Evolutionary conservation across 2,888 invertebrate genomes (phyloP).

Genomic region (Pseudococcus longispinus): DNA sequence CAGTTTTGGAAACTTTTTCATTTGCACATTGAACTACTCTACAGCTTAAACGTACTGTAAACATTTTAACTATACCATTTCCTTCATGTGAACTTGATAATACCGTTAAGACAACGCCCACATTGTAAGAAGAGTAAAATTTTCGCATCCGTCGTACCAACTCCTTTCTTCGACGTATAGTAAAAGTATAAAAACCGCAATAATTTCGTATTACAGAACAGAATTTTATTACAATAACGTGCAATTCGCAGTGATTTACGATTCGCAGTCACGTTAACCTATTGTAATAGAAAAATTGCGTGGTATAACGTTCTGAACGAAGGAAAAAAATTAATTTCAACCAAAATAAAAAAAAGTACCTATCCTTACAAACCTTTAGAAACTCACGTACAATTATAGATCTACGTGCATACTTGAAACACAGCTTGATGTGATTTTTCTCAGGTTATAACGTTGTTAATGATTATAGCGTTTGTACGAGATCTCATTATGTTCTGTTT

Average conservation of each 20-base stretch:
- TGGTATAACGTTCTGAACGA: not conserved
- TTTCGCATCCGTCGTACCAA: not conserved
- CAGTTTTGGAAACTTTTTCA: not conserved
- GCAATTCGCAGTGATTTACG: slow-evolving; percentile 1
- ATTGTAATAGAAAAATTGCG: not conserved
- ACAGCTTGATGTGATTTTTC: slow-evolving; percentile 11
- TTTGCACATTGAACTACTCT: not conserved
- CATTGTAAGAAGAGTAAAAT: not conserved
- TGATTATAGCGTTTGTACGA: not conserved
- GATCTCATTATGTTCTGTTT: slow-evolving; percentile 6
- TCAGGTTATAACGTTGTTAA: slow-evolving; percentile 30
- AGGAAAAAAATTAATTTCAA: not conserved
- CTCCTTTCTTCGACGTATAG: not conserved
- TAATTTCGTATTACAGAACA: slow-evolving; percentile 29
- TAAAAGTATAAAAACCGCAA: slow-evolving; percentile 4
- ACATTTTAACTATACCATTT: not conserved
- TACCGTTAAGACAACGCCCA: slow-evolving; percentile 21
- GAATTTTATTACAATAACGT: slow-evolving; percentile 24
- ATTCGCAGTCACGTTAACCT: not conserved
- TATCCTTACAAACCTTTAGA: not conserved
- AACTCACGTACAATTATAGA: not conserved
- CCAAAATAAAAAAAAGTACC: not conserved
- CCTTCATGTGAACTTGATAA: slow-evolving; percentile 3
- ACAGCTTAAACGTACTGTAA: not conserved
- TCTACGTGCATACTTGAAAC: not conserved